Base-by-base conservation (phyloP, 2,888 invertebrate species). In the Tipula unca region DNA sequence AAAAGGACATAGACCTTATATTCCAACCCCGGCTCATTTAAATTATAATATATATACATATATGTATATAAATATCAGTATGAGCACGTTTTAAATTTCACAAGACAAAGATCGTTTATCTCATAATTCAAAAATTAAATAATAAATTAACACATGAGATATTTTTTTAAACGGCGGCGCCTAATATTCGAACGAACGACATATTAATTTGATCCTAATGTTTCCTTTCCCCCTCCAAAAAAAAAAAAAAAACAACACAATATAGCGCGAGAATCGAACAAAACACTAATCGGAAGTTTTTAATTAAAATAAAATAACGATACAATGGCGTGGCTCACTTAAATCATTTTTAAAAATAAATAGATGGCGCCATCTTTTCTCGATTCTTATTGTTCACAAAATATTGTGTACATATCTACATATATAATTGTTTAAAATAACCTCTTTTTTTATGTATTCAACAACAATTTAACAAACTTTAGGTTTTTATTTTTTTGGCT, bases 81-180 rank as follows among this genome's bases (percentile, higher is more conserved):
- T n/a, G n/a, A n/a, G 10, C 69, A 69, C 69, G 69, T 20, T 69
- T 69, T 69, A 69, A 69, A 69, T 69, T 69, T 69, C 69, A 69
- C 25, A 69, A 25, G 25, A 69, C 20, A 69, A 48, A 48, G 48
- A 48, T 48, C 48, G 48, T 69, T 69, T 69, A 69, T 69, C 69
- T 69, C 69, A 69, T 69, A 69, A 69, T 69, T 69, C 69, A 69
- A 69, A 69, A 69, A 69, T 69, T 69, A 69, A 69, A 69, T 25
- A 25, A 69, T 69, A 69, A 69, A 69, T 69, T 69, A 69, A 69
- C 69, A 69, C 69, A 69, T 69, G 69, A 10, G 69, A 69, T 69
- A 25, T 69, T 69, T 8, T 6, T 69, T 25, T 69, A 69, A 69
- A 69, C 69, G 69, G 69, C 69, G 69, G 69, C 69, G 69, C 69